Evolutionary conservation across 2,113 vertebrate genomes (phyloP).

Genomic region (Grammatotria lemairii): DNA sequence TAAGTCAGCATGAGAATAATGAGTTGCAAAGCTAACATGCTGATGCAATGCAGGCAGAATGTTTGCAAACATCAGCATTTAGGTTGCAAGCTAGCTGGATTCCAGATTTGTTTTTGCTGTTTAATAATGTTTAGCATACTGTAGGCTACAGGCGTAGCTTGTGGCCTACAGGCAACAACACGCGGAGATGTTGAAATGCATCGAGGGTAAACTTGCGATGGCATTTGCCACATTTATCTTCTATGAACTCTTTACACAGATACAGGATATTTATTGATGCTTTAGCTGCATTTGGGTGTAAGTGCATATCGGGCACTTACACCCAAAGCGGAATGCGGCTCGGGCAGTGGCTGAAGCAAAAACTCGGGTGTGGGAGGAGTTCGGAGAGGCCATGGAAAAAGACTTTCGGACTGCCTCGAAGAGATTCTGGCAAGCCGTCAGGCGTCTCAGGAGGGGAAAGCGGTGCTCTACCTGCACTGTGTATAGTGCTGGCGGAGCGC

Average conservation of each 20-base stretch:
- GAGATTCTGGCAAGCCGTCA: not conserved
- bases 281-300: not conserved
- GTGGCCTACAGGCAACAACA: not conserved
- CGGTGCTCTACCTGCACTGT: rapidly evolving
- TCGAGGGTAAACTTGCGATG: not conserved
- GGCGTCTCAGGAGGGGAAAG: not conserved
- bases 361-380: not conserved
- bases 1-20: not conserved
- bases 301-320: not conserved
- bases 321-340: not conserved
- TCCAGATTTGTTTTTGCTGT: not conserved
- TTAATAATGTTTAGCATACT: not conserved
- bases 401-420: rapidly evolving
- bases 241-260: not conserved
- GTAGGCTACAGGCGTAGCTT: not conserved
- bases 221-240: not conserved
- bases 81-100: not conserved
- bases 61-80: not conserved
- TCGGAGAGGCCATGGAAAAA: not conserved
- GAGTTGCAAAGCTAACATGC: not conserved
- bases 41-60: not conserved
- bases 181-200: not conserved
- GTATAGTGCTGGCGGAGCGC: not conserved
- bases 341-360: not conserved
- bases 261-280: not conserved